Conservation (phyloP, 2,797 vertebrate species). For the Podarcis lilfordi region DNA sequence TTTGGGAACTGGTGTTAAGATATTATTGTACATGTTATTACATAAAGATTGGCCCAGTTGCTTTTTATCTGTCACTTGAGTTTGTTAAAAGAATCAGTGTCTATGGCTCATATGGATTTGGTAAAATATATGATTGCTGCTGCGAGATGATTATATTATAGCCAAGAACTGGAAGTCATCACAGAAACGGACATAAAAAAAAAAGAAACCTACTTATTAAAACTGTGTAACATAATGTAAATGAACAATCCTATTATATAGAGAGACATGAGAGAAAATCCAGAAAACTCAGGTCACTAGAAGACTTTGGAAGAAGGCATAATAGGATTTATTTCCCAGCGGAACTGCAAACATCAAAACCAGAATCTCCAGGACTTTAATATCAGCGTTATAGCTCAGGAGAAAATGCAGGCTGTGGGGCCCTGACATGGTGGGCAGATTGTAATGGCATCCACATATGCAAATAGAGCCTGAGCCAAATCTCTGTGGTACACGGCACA, state of each 20-base stretch:
- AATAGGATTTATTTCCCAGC: background rate
- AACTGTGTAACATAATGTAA: background rate
- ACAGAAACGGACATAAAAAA: background rate
- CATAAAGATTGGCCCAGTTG: background rate
- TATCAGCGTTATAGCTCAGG: background rate
- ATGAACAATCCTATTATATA: slow-evolving; percentile 12
- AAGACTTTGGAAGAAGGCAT: background rate
- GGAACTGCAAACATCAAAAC: background rate
- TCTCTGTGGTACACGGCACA: too few species aligned
- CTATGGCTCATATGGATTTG: slow-evolving; percentile 2
- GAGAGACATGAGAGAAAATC: slow-evolving; percentile 1
- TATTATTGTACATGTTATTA: background rate
- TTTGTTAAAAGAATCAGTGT: slow-evolving; percentile 4
- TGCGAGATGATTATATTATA: background rate
- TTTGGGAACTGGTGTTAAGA: background rate
- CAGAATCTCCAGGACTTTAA: background rate
- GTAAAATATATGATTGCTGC: slow-evolving; percentile 1
- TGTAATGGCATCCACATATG: background rate
- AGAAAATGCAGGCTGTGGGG: too few species aligned
- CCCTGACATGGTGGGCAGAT: background rate
- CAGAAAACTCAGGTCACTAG: slow-evolving; percentile 6
- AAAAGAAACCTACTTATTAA: background rate
- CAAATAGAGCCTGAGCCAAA: background rate
- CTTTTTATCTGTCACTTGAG: background rate
- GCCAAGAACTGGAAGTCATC: slow-evolving; percentile 26